Base-by-base conservation (phyloP, 2,888 invertebrate genomes). In the Lissonota sp. region DNA sequence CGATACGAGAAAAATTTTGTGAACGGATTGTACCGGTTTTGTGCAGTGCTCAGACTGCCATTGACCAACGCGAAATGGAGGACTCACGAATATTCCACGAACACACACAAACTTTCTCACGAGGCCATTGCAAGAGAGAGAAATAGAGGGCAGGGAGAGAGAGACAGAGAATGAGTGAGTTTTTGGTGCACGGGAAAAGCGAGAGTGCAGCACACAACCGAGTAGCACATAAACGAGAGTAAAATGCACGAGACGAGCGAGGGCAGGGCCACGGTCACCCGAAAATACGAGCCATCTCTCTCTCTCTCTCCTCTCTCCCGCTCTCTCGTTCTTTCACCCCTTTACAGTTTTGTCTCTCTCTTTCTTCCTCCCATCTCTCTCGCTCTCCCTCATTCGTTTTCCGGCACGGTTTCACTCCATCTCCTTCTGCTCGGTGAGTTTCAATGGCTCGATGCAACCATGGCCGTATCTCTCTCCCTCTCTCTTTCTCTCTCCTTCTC, bases 211-310 rank as follows among this genome's bases (percentile, higher is more conserved):
- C 44, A 44, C 1, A 44, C 14, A 12, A n/a, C 10, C 42, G 44
- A 84, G 83, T 86, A 85, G 86, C 85, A 87, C 84, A 86, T 84
- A 86, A 85, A 86, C 86, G 82, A 64, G 84, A 80, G 74, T 49
- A 67, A 60, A 70, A 71, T 14, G 14, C 26, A 42, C 57, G 64
- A 76, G 82, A 55, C 66, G 83, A 84, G 86, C 86, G 88, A 89
- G 89, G 89, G 91, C 90, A 90, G 89, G 91, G 91, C 91, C 91
- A 91, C 85, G 91, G 91, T 88, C 91, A 88, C 86, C 91, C 91
- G 84, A 91, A 92, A 91, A 91, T 88, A 89, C 87, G 84, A 42
- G 86, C 84, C 86, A 84, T 86, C 78, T 84, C 86, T 86, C 81
- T 86, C 57, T 78, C 84, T 64, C 69, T 75, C 81, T 72, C 57